Base-by-base conservation (phyloP, 2,888 invertebrate species). In the Acronicta psi region DNA sequence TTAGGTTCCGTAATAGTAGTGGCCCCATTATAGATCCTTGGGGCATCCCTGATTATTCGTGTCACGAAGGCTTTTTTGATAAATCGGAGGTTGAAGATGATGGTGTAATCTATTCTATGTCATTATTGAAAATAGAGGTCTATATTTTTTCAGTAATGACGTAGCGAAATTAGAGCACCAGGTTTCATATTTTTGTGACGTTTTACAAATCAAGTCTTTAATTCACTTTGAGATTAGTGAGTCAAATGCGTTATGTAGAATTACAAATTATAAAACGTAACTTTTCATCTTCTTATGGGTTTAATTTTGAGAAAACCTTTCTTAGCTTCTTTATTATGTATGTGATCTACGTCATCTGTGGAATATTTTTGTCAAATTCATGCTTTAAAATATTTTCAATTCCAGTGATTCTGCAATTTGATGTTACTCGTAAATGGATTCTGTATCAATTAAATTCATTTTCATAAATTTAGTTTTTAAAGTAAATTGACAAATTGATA, bases 61-160 rank as follows among this genome's bases (percentile, higher is more conserved):
- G 25, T 16, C 69, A 71, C 67, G 69, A 36, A 49, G 43, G 40
- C 37, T n/a, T 57, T 29, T 56, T 47, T 54, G 50, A 58, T 40
- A 18, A 47, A 46, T 46, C 44, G n/a, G 0, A 18, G 29, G 13
- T 16, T 38, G 40, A 17, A 52, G 25, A 50, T 60, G 55, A 37
- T 40, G 25, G 41, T 38, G 43, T 50, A 43, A 66, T 70, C 54
- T 49, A 65, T 70, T 65, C 51, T 13, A 40, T 17, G 40, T 63
- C 16, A 45, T 40, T 70, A 52, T 20, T 18, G 14, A 41, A 36
- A n/a, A 41, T 47, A n/a, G 13, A n/a, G 5, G 13, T 8, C 25
- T n/a, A 37, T 61, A 46, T 55, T 57, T 50, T 16, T 36, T 40
- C 10, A 6, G 46, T 41, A 45, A 49, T 46, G 36, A 17, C 23